Conservation (phyloP, 2,888 invertebrate species). For the Athalia cordata region DNA sequence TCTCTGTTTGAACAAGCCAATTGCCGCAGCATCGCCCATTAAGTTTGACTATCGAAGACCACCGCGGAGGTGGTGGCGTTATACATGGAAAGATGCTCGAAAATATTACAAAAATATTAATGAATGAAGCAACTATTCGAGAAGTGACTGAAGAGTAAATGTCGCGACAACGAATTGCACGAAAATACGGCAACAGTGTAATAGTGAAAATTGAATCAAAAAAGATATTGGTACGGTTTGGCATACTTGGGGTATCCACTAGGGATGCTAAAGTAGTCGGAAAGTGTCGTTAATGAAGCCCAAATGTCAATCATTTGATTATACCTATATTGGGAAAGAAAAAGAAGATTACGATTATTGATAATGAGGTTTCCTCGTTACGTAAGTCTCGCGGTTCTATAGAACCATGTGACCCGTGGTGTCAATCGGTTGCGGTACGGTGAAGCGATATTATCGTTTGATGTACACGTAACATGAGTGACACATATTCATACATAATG, state of each 20-base stretch:
- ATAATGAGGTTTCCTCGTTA: slow-evolving; percentile 21
- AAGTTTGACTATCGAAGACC: neutral
- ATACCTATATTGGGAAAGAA: neutral
- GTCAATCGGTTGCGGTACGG: slow-evolving; percentile 17
- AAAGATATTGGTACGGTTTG: neutral
- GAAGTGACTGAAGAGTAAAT: neutral
- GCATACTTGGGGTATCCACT: neutral
- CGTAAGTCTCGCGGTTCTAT: neutral
- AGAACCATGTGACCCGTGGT: slow-evolving; percentile 1
- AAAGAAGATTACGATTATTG: slow-evolving; percentile 13
- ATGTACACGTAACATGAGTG: neutral
- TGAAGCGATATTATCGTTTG: slow-evolving; percentile 14
- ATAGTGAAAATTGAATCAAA: slow-evolving; percentile 16
- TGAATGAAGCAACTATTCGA: neutral
- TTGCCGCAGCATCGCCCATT: neutral
- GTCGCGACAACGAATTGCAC: neutral
- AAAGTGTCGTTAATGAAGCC: no score
- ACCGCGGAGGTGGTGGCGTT: neutral
- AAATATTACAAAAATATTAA: neutral
- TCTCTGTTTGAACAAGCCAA: slow-evolving; percentile 18
- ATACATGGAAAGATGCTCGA: neutral
- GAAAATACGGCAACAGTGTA: slow-evolving; percentile 24
- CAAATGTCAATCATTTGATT: slow-evolving; percentile 12
- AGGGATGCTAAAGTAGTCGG: no score
- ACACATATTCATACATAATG: no score